Evolutionary conservation across 2,888 invertebrate genomes (phyloP).

Genomic region (Metalampra italica): DNA sequence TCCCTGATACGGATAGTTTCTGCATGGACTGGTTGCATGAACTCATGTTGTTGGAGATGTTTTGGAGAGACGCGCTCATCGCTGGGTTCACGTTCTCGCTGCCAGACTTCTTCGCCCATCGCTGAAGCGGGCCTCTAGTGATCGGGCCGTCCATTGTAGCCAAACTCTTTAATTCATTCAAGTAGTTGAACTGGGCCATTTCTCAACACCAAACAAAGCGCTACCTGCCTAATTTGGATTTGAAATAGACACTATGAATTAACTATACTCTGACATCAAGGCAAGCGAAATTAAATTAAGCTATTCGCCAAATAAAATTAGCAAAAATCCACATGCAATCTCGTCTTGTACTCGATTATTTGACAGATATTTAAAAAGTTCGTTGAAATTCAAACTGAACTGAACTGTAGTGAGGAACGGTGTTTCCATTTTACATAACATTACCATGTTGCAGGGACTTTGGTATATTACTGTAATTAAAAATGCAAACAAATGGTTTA

Average conservation of each 20-base stretch:
- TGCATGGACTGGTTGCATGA: constrained; percentile 81
- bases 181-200: constrained; percentile 90
- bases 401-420: no score
- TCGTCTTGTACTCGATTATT: no score
- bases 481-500: no score
- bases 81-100: constrained; percentile 78
- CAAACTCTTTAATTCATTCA: constrained; percentile 88
- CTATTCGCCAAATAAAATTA: no score
- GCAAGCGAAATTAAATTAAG: background rate
- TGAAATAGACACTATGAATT: background rate
- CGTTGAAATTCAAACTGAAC: no score
- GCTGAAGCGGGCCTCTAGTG: constrained; percentile 86
- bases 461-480: no score
- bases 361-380: background rate
- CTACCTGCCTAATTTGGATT: no score
- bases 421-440: no score
- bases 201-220: background rate
- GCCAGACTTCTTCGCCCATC: constrained; percentile 87
- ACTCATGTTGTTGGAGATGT: constrained; percentile 77
- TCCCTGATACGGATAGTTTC: constrained; percentile 79
- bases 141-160: constrained; percentile 88
- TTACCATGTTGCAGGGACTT: no score
- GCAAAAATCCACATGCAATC: no score
- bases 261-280: background rate
- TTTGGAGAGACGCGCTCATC: constrained; percentile 61